Conservation (phyloP, 2,797 vertebrate species). For the Neosilurus hyrtlii region DNA sequence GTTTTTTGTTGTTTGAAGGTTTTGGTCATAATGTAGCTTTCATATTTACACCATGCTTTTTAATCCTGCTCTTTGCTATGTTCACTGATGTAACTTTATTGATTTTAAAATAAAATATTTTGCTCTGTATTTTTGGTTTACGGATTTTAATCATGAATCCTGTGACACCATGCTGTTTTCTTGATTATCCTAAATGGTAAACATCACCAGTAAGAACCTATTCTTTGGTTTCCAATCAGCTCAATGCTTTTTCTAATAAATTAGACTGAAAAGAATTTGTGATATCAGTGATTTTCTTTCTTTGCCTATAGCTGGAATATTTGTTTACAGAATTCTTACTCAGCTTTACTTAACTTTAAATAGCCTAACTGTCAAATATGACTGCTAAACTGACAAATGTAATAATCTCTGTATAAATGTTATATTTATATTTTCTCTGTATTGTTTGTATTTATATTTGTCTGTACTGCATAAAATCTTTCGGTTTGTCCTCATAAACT, state of each 20-base stretch:
- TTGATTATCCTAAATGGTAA: not conserved
- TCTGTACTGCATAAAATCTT: no score
- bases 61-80: not conserved
- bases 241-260: not conserved
- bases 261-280: not conserved
- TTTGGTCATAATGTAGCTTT: not conserved
- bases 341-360: no score
- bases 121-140: not conserved
- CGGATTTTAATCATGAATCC: not conserved
- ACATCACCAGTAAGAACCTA: not conserved
- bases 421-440: no score
- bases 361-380: no score
- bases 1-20: not conserved
- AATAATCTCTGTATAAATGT: no score
- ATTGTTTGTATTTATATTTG: no score
- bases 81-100: not conserved
- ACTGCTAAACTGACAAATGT: no score
- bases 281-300: not conserved
- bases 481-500: no score
- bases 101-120: constrained; percentile 9
- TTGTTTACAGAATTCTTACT: not conserved
- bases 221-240: not conserved
- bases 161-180: not conserved
- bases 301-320: not conserved
- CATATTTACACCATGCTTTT: not conserved